Evolutionary conservation across 1,140 invertebrate species (phyloP).

Genomic region (Glomeris maerens): DNA sequence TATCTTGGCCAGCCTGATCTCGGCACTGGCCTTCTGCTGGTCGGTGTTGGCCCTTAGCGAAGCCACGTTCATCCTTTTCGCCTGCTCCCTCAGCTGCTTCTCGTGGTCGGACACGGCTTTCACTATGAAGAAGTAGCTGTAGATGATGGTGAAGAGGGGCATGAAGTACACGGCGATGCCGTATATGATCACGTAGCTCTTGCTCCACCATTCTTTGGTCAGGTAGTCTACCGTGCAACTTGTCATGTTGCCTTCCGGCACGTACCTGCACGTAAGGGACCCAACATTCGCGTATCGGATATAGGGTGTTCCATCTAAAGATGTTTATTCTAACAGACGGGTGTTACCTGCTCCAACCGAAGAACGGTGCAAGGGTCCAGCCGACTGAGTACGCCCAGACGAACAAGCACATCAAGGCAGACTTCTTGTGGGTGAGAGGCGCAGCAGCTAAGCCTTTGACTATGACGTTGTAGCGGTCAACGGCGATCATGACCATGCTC

Average conservation of each 20-base stretch:
- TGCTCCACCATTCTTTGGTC: conserved; percentile 34
- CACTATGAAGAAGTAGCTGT: conserved; percentile 63
- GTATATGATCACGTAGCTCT: conserved; percentile 54
- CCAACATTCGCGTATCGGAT: too few species aligned
- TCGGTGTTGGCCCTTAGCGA: conserved; percentile 51
- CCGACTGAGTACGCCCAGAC: conserved; percentile 50
- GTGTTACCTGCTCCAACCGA: conserved; percentile 48
- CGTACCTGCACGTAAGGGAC: conserved; percentile 44
- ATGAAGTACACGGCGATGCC: conserved; percentile 52
- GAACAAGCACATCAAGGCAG: conserved; percentile 47
- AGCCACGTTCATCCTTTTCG: conserved; percentile 71
- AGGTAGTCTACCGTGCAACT: conserved; percentile 73
- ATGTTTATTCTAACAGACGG: neutral
- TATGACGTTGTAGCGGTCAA: conserved; percentile 73
- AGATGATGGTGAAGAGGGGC: conserved; percentile 55
- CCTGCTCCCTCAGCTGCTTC: conserved; percentile 65
- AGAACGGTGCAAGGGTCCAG: conserved; percentile 56
- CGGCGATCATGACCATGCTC: conserved; percentile 64
- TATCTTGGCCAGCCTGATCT: conserved; percentile 59
- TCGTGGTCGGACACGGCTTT: conserved; percentile 64
- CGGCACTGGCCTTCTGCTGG: conserved; percentile 47
- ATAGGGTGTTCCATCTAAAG: neutral
- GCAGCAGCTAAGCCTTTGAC: conserved; percentile 58
- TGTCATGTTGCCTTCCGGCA: conserved; percentile 75
- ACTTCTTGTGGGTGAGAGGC: conserved; percentile 50